Evolutionary conservation across 2,797 vertebrate species (phyloP).

Genomic region (Glyptemys insculpta): DNA sequence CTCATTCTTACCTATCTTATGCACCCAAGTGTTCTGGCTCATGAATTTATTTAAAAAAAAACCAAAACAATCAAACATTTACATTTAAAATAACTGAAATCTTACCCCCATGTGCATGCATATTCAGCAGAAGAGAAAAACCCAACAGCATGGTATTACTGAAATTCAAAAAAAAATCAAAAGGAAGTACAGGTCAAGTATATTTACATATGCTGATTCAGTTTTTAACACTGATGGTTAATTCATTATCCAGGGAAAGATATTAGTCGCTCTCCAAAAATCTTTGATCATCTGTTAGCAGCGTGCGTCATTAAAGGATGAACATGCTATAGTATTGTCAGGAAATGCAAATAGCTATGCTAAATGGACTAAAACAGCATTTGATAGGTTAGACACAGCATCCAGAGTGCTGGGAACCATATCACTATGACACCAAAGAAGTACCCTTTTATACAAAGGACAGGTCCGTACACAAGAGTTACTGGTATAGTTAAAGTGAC

Average conservation of each 20-base stretch:
- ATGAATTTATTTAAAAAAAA: not conserved
- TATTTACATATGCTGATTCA: not conserved
- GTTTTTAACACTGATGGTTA: not conserved
- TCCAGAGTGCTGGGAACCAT: not conserved
- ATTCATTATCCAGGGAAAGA: not conserved
- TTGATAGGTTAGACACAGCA: not conserved
- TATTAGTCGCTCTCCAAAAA: not conserved
- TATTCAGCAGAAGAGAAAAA: not conserved
- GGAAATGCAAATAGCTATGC: not conserved
- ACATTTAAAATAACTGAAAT: not conserved
- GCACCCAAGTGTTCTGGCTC: too few relatives aligned
- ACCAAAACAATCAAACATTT: not conserved
- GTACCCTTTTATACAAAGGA: not conserved
- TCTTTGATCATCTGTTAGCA: not conserved
- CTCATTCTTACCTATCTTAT: not conserved
- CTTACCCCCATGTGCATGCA: not conserved
- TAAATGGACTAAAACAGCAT: not conserved
- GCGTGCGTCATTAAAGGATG: not conserved
- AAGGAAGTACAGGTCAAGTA: not conserved
- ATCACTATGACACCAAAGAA: not conserved
- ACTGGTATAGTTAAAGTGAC: not conserved
- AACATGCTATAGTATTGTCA: not conserved
- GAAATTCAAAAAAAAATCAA: not conserved
- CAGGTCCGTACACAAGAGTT: not conserved
- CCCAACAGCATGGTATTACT: not conserved